A percentile compares a stretch with the other conserved stretches of the same genome.
Evolutionary conservation across 2,797 vertebrate species (phyloP).

Genomic region (Allobates femoralis): DNA sequence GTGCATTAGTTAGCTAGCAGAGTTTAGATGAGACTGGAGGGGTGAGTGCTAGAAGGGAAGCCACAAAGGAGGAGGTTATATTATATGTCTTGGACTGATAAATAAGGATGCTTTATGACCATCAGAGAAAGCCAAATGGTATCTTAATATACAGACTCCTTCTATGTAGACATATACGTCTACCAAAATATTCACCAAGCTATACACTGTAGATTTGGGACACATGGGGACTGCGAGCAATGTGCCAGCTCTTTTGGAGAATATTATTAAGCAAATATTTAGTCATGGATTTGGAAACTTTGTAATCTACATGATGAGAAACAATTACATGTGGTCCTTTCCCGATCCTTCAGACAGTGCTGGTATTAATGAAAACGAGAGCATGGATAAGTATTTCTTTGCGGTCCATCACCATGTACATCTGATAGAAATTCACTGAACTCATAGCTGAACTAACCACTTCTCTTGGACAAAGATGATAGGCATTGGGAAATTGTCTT

Average conservation of each 20-base stretch:
- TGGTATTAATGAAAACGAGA: slow-evolving; percentile 35
- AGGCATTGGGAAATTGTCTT: slow-evolving; percentile 60
- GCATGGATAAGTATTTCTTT: slow-evolving; percentile 43
- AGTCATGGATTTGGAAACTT: background rate
- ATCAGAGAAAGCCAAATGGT: background rate
- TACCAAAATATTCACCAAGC: background rate
- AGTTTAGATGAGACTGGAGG: no score
- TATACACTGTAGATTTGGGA: background rate
- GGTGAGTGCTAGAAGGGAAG: no score
- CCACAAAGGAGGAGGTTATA: no score
- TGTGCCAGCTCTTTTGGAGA: background rate
- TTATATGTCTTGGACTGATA: background rate
- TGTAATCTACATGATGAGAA: slow-evolving; percentile 2
- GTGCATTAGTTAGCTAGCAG: no score
- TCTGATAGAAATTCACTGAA: slow-evolving; percentile 58
- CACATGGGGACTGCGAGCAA: background rate
- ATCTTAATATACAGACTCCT: background rate
- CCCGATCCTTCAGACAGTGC: slow-evolving; percentile 13
- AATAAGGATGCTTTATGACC: background rate
- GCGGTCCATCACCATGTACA: slow-evolving; percentile 44
- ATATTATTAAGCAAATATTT: background rate
- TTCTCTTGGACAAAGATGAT: slow-evolving; percentile 60
- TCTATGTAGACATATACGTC: no score
- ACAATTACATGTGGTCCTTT: background rate
- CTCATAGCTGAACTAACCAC: slow-evolving; percentile 45